phyloP scores from a whole-genome alignment of 2,113 vertebrate species.

The Scomber colias region DNA sequence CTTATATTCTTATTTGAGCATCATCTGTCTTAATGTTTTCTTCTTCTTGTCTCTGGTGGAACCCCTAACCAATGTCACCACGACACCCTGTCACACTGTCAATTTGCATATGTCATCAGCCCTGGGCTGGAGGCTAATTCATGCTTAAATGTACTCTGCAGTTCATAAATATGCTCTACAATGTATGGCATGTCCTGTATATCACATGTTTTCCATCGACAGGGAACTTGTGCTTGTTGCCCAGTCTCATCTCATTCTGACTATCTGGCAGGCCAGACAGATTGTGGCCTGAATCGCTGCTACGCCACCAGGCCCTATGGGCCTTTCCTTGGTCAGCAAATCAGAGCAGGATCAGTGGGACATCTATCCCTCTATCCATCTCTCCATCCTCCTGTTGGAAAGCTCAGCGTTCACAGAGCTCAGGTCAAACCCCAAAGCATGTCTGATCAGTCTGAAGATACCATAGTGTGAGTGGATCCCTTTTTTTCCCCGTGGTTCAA shows the following conservation, averaged over 20 bases:
- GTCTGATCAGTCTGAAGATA: conserved; percentile 70
- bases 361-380: conserved; percentile 56
- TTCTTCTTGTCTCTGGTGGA: neutral
- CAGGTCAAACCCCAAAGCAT: conserved; percentile 70
- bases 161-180: conserved; percentile 50
- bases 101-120: conserved; percentile 39
- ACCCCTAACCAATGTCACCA: conserved; percentile 44
- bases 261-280: conserved; percentile 53
- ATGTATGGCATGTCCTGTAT: neutral
- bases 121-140: no score
- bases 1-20: neutral
- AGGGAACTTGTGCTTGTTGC: conserved; percentile 41
- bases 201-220: conserved; percentile 28
- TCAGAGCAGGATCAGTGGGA: conserved; percentile 63
- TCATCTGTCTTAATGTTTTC: conserved; percentile 9
- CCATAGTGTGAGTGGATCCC: conserved; percentile 47
- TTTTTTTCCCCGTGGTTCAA: conserved; percentile 57
- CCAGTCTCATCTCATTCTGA: conserved; percentile 48
- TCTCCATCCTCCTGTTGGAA: conserved; percentile 48
- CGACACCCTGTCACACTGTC: conserved; percentile 51
- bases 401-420: conserved; percentile 56
- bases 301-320: conserved; percentile 44
- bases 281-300: conserved; percentile 67
- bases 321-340: conserved; percentile 66
- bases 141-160: conserved; percentile 1